A percentile compares a stretch with the other conserved stretches of the same genome.
phyloP scores from a whole-genome alignment of 2,797 vertebrate species.

The Sciurus vulgaris region DNA sequence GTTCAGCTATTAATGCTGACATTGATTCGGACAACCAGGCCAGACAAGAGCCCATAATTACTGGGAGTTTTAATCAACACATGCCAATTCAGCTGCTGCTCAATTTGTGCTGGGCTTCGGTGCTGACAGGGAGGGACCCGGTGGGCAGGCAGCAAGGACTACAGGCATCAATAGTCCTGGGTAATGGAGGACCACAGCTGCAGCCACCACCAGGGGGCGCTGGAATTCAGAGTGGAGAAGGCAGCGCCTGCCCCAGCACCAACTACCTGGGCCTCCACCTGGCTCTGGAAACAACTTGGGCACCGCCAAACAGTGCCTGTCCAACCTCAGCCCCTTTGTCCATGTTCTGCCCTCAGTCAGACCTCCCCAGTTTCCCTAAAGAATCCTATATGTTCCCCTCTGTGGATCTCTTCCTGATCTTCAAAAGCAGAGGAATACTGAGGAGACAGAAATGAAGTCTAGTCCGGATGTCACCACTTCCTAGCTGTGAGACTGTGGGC shows the following conservation, averaged over 20 bases:
- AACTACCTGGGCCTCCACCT: neutral
- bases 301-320: neutral
- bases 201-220: fast-evolving
- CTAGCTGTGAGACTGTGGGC: neutral
- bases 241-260: neutral
- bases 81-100: slow-evolving; percentile 84
- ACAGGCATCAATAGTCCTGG: slow-evolving; percentile 78
- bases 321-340: neutral
- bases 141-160: slow-evolving; percentile 75
- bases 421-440: neutral
- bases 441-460: neutral
- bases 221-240: fast-evolving
- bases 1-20: slow-evolving; percentile 73
- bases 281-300: neutral
- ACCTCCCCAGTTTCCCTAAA: neutral
- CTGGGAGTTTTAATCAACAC: slow-evolving; percentile 88
- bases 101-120: slow-evolving; percentile 84
- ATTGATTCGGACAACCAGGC: slow-evolving; percentile 86
- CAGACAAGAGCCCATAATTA: slow-evolving; percentile 87
- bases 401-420: neutral
- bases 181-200: slow-evolving; percentile 71
- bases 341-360: neutral
- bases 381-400: neutral
- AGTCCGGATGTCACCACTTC: neutral
- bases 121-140: slow-evolving; percentile 74